phyloP scores from a whole-genome alignment of 2,113 vertebrate genomes.

The Strigops habroptila region DNA sequence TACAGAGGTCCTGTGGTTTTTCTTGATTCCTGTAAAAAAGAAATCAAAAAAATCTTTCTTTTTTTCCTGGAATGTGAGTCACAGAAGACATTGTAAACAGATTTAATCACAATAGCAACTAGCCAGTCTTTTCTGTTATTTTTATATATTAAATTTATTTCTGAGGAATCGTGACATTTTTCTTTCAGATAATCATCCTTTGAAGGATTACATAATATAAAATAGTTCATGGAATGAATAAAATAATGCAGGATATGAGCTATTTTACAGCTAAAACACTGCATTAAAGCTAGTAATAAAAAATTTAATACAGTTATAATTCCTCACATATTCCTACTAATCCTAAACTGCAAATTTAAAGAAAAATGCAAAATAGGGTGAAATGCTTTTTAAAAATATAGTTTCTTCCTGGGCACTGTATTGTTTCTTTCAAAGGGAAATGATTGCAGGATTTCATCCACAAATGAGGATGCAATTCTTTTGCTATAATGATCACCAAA shows the following conservation, averaged over 20 bases:
- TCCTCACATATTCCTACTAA: neutral
- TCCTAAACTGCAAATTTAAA: neutral
- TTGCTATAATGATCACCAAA: neutral
- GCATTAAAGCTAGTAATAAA: neutral
- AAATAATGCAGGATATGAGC: neutral
- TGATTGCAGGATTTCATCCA: neutral
- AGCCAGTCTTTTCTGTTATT: neutral
- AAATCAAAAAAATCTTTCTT: conserved; percentile 9
- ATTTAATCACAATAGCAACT: conserved; percentile 61
- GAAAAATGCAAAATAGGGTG: neutral
- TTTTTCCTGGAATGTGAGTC: conserved; percentile 72
- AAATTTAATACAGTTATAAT: neutral
- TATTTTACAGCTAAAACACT: neutral
- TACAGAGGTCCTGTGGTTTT: conserved; percentile 65
- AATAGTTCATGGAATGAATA: neutral
- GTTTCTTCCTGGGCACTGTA: neutral
- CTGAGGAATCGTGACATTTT: neutral
- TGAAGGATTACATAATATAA: neutral
- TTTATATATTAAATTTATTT: conserved; percentile 16
- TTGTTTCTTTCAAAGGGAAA: neutral
- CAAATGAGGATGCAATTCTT: neutral
- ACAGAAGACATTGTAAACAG: conserved; percentile 64
- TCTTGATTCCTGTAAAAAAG: conserved; percentile 64
- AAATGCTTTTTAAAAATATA: neutral
- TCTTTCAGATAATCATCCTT: neutral